Conservation (phyloP, 2,888 invertebrate genomes). For the Cynaeus angustus region DNA sequence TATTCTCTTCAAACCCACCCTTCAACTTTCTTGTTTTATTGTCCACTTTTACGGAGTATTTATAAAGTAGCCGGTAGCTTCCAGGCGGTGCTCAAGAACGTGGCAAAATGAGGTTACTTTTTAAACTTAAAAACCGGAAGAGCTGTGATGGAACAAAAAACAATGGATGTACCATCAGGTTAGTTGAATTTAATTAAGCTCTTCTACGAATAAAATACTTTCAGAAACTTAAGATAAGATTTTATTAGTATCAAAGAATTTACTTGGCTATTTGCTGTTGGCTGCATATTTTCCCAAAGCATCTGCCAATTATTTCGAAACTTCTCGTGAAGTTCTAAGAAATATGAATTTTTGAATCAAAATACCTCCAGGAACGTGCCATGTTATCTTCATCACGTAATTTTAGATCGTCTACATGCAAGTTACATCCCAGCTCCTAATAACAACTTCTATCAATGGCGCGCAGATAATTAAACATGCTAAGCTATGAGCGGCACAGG, state of each 20-base stretch:
- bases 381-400: constrained; percentile 46
- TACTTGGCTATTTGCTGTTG: constrained; percentile 20
- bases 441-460: constrained; percentile 50
- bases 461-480: constrained; percentile 44
- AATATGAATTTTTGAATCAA: constrained; percentile 25
- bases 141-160: constrained; percentile 2
- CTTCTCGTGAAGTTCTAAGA: neutral
- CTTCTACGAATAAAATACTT: constrained; percentile 39
- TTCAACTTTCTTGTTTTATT: constrained; percentile 1
- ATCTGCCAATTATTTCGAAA: constrained; percentile 22
- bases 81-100: neutral
- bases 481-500: constrained; percentile 37
- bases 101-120: neutral
- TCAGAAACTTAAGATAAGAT: constrained; percentile 27
- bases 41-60: neutral
- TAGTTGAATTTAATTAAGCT: constrained; percentile 36
- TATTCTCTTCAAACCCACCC: constrained; percentile 17
- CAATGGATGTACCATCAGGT: constrained; percentile 7
- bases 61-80: neutral
- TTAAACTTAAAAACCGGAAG: neutral
- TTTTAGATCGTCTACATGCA: constrained; percentile 42
- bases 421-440: constrained; percentile 41
- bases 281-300: constrained; percentile 18
- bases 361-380: constrained; percentile 35
- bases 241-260: constrained; percentile 40